Percentiles rank a stretch among this genome's conserved stretches.
phyloP scores from a whole-genome alignment of 2,888 invertebrate genomes.

The Caenorhabditis sinica region DNA sequence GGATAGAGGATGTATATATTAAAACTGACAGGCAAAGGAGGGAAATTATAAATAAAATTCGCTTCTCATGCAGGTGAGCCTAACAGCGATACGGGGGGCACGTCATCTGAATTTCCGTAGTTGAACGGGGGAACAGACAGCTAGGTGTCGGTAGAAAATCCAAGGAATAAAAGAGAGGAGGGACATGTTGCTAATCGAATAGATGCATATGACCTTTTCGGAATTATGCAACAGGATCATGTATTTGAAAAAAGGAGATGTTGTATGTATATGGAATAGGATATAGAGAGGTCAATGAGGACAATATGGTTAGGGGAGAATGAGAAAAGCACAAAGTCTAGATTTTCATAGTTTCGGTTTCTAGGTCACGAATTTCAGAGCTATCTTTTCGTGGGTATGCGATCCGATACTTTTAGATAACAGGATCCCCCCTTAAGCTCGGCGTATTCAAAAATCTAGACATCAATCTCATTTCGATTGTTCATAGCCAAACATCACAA shows the following conservation, averaged over 20 bases:
- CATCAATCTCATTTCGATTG: background rate
- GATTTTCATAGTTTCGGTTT: background rate
- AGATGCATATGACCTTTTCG: slow-evolving; percentile 19
- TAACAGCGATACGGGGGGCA: background rate
- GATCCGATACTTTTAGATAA: too few relatives aligned
- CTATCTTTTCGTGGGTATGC: too few relatives aligned
- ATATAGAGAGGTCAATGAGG: slow-evolving; percentile 20
- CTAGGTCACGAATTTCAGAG: background rate
- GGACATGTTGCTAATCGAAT: slow-evolving; percentile 26
- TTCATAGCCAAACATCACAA: background rate
- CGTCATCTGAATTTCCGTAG: background rate
- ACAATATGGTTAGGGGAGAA: background rate
- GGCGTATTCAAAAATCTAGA: too few relatives aligned
- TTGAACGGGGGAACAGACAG: background rate
- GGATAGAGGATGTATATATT: background rate
- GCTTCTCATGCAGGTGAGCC: background rate
- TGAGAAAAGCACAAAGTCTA: background rate
- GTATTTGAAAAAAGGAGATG: slow-evolving; percentile 6
- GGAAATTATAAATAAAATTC: background rate
- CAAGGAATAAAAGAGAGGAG: background rate
- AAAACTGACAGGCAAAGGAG: background rate
- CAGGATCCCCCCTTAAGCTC: too few relatives aligned
- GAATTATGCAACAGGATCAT: slow-evolving; percentile 18
- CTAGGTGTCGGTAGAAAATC: slow-evolving; percentile 36
- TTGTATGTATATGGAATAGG: background rate